Evolutionary conservation across 2,113 vertebrate species (phyloP).

Genomic region (Callorhinus ursinus): DNA sequence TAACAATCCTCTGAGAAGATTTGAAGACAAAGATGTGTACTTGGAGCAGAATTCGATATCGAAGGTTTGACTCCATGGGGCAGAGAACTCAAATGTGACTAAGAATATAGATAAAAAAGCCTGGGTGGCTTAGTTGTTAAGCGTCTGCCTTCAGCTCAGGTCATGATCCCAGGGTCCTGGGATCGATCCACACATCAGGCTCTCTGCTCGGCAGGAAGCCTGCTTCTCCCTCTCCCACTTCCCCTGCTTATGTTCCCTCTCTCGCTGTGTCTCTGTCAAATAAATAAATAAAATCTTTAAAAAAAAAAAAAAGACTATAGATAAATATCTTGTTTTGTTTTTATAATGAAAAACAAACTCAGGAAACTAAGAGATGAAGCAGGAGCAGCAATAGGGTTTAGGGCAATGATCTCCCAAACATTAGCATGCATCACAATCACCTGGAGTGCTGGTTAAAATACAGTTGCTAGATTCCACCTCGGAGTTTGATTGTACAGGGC

Average conservation of each 20-base stretch:
- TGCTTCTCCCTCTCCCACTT: no score
- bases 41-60: background rate
- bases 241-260: no score
- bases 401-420: background rate
- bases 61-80: background rate
- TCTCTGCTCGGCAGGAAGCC: no score
- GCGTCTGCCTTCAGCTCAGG: no score
- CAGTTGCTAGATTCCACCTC: background rate
- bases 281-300: no score
- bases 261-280: no score
- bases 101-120: background rate
- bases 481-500: background rate
- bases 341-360: background rate
- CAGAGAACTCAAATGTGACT: background rate
- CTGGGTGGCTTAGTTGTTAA: no score
- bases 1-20: background rate
- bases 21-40: background rate
- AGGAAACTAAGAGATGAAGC: background rate
- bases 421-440: background rate
- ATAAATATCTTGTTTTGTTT: background rate
- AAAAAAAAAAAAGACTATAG: background rate
- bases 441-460: background rate
- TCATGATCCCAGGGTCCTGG: no score
- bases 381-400: background rate
- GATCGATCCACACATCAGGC: no score